These are phyloP conservation scores for Ruditapes philippinarum DNA, from an alignment of 1,140 invertebrate genomes.

Conservation along the genomic window DNA sequence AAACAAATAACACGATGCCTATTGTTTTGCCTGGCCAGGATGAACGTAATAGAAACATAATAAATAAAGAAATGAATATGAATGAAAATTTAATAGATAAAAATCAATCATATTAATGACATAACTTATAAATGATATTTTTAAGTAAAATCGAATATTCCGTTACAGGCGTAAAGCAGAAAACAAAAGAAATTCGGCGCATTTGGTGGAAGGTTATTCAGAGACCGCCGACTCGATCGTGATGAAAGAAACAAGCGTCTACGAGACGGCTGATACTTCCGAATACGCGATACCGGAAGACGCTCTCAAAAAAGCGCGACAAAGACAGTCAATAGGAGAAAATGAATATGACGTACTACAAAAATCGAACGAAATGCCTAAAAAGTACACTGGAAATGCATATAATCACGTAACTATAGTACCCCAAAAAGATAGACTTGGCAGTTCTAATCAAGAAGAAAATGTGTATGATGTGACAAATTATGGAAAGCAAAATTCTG, in stretches of 20 bases:
- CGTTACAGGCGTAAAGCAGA: background rate
- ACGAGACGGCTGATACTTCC: conserved; percentile 13
- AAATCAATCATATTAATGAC: background rate
- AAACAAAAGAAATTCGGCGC: background rate
- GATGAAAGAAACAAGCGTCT: conserved; percentile 34
- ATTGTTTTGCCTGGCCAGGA: too few relatives aligned
- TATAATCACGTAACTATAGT: conserved; percentile 31
- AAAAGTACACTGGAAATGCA: background rate
- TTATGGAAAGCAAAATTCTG: background rate
- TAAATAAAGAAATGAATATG: too few relatives aligned
- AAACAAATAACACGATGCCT: too few relatives aligned
- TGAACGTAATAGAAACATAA: too few relatives aligned
- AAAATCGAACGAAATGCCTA: background rate
- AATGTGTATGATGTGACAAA: conserved; percentile 30
- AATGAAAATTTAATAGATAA: background rate
- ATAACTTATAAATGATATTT: background rate
- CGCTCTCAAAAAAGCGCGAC: background rate
- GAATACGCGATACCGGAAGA: conserved; percentile 26
- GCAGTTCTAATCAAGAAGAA: background rate
- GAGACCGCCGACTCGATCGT: conserved; percentile 6
- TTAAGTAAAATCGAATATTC: too few relatives aligned
- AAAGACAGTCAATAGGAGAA: conserved; percentile 32
- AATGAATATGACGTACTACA: conserved; percentile 31
- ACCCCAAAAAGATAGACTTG: background rate
- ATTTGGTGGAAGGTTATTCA: conserved; percentile 3